Evolutionary conservation across 2,888 invertebrate genomes (phyloP).

Genomic region (Patella caerulea): DNA sequence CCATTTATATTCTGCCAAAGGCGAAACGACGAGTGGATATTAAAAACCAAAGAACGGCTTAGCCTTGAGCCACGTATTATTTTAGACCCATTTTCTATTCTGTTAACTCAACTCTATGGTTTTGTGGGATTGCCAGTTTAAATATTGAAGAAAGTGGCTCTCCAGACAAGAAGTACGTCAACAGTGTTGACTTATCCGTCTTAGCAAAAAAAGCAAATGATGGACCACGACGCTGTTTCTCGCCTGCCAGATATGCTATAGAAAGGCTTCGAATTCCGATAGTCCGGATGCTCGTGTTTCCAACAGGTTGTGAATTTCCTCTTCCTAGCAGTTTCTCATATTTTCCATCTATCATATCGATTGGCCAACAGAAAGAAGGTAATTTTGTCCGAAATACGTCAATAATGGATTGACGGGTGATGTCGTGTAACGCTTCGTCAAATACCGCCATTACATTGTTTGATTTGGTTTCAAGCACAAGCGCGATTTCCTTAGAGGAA

Average conservation of each 20-base stretch:
- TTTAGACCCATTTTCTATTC: neutral
- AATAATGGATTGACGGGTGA: neutral
- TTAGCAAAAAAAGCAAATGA: neutral
- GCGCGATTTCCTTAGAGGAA: neutral
- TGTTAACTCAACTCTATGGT: neutral
- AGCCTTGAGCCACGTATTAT: slow-evolving; percentile 6
- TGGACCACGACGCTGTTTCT: no score
- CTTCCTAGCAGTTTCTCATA: no score
- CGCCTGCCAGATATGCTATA: neutral
- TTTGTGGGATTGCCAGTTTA: neutral
- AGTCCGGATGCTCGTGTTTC: neutral
- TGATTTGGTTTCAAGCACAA: neutral
- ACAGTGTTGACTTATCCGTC: slow-evolving; percentile 8
- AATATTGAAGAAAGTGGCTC: neutral
- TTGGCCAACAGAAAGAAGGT: no score
- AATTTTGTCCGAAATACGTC: neutral
- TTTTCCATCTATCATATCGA: no score
- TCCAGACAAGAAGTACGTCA: neutral
- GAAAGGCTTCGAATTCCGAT: slow-evolving; percentile 9
- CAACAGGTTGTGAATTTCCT: no score
- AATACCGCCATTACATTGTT: slow-evolving; percentile 4
- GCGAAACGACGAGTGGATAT: no score
- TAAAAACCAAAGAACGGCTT: neutral
- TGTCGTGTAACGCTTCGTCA: slow-evolving; percentile 4
- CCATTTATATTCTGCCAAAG: neutral